Percentiles rank a stretch among this genome's conserved stretches.
Conservation (phyloP, 2,888 invertebrate species). For the Rutpela maculata region DNA sequence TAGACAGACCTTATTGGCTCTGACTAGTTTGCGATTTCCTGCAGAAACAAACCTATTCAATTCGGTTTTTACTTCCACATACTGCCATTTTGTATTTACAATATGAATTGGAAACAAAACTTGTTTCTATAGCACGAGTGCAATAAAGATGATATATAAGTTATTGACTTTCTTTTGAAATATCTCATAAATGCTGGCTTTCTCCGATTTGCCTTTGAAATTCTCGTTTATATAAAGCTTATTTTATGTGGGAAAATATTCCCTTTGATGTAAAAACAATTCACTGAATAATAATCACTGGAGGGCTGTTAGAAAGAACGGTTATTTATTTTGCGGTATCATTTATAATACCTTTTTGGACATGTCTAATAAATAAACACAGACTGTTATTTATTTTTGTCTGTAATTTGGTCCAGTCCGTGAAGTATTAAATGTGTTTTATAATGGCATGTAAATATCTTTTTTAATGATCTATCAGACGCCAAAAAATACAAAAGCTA, state of each 20-base stretch:
- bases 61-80: background rate
- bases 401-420: background rate
- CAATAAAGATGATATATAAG: background rate
- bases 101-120: background rate
- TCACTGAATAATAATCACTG: constrained; percentile 8
- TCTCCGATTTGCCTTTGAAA: constrained; percentile 22
- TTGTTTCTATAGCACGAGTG: background rate
- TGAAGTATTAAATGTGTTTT: background rate
- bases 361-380: background rate
- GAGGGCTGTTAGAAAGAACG: background rate
- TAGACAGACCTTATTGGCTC: too few relatives aligned
- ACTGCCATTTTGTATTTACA: background rate
- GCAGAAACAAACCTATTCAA: too few relatives aligned
- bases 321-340: constrained; percentile 12
- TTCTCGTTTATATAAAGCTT: constrained; percentile 12
- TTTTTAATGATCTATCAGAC: too few relatives aligned
- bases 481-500: too few relatives aligned
- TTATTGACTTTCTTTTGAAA: constrained; percentile 8
- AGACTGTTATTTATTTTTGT: background rate
- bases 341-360: constrained; percentile 13
- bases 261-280: constrained; percentile 18
- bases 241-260: constrained; percentile 11
- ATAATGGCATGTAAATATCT: background rate
- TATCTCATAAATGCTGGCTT: constrained; percentile 7
- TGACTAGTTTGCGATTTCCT: too few relatives aligned